A percentile compares a stretch with the other conserved stretches of the same genome.
These are phyloP conservation scores for Hemitrygon akajei DNA, from an alignment of 2,797 vertebrate genomes.

Conservation along the genomic window DNA sequence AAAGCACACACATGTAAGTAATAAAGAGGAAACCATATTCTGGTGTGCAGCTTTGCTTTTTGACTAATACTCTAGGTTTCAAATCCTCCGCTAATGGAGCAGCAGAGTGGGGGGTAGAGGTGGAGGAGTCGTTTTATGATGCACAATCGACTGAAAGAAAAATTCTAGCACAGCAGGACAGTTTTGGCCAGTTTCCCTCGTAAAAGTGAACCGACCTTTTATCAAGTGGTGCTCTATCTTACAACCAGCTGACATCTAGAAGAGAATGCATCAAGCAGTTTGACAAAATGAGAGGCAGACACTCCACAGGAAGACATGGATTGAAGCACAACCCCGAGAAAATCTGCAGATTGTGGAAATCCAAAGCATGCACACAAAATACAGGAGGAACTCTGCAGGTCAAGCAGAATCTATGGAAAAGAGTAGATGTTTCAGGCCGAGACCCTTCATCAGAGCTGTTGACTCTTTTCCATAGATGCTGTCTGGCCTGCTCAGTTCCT, in stretches of 20 bases:
- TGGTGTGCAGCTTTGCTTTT: neutral
- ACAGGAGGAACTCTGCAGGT: no score
- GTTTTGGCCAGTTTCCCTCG: neutral
- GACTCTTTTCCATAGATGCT: no score
- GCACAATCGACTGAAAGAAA: neutral
- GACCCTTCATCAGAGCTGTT: no score
- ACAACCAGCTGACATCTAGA: neutral
- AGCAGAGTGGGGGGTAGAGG: no score
- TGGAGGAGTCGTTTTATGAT: neutral
- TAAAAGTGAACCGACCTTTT: neutral
- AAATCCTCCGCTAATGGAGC: neutral
- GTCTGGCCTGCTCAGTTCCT: no score
- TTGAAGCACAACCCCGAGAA: neutral
- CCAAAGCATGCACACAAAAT: no score
- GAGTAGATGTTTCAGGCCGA: no score
- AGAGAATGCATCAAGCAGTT: neutral
- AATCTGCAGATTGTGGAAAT: no score
- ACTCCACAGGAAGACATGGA: neutral
- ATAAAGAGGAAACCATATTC: neutral
- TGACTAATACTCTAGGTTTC: neutral
- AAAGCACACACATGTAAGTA: neutral
- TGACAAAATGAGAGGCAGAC: constrained; percentile 13
- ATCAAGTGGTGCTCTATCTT: neutral
- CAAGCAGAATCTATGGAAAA: no score
- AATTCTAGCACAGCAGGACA: neutral